phyloP scores from a whole-genome alignment of 2,797 vertebrate species.

The Apodemus agrarius region DNA sequence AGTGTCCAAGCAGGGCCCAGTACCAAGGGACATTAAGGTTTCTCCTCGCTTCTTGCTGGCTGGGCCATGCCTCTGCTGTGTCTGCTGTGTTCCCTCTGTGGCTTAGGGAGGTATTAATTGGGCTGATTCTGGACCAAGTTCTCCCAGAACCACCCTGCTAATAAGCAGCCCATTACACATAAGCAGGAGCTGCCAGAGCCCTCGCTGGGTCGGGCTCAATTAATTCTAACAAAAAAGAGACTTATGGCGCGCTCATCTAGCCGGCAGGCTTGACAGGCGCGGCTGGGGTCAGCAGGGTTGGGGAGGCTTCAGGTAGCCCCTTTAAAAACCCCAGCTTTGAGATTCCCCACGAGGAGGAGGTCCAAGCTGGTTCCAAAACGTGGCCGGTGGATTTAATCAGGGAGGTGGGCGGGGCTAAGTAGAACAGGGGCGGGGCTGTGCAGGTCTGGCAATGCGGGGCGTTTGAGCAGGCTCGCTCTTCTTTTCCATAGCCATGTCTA shows the following conservation, averaged over 20 bases:
- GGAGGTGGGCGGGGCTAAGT: neutral
- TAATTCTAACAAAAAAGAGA: neutral
- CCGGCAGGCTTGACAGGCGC: neutral
- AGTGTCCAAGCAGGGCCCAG: neutral
- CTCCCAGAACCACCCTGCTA: neutral
- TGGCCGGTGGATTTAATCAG: neutral
- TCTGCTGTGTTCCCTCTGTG: neutral
- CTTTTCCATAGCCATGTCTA: neutral
- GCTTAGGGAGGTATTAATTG: neutral
- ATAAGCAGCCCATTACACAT: slow-evolving; percentile 8
- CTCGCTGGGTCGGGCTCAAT: slow-evolving; percentile 29
- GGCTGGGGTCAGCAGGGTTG: neutral
- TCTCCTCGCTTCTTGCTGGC: rapidly evolving
- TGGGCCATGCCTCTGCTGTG: too few relatives aligned
- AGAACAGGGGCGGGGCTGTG: neutral
- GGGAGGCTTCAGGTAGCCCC: neutral
- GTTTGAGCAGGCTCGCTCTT: neutral
- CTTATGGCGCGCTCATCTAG: neutral
- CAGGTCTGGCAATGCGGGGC: neutral
- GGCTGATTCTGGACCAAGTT: neutral
- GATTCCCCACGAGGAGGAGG: neutral
- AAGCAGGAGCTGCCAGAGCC: neutral
- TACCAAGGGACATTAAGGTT: neutral
- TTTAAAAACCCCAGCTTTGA: neutral
- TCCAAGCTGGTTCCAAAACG: neutral